Conservation (phyloP, 2,797 vertebrate genomes). For the Peromyscus nudipes region DNA sequence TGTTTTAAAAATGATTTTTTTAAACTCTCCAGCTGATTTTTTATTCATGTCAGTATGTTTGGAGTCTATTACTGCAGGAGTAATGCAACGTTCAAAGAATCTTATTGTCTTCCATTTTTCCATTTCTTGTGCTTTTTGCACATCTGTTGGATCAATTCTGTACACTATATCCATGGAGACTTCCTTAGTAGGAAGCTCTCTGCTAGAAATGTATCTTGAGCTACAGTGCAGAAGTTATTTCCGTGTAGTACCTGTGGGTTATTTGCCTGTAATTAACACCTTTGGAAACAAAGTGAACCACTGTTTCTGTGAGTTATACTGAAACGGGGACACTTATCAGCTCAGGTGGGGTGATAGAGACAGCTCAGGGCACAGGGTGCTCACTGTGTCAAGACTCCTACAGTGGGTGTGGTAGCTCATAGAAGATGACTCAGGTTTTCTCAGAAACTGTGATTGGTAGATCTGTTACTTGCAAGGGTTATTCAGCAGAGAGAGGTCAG, state of each 20-base stretch:
- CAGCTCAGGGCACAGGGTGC: neutral
- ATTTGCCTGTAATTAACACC: neutral
- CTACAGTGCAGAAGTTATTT: neutral
- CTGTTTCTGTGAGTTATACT: neutral
- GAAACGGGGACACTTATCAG: neutral
- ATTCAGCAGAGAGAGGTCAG: too few species aligned
- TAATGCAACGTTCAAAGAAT: neutral
- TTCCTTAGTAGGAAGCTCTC: neutral
- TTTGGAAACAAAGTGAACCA: neutral
- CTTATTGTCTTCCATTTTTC: neutral
- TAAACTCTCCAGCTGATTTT: neutral
- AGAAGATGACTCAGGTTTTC: neutral
- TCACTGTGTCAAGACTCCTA: neutral
- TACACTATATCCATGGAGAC: neutral
- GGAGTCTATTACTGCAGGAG: neutral
- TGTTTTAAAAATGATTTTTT: neutral
- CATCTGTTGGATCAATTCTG: neutral
- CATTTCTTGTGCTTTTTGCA: neutral
- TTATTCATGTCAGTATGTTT: neutral
- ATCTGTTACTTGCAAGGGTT: neutral
- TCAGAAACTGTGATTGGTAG: neutral
- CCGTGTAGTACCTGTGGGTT: neutral
- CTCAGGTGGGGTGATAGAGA: neutral
- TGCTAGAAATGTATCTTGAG: neutral
- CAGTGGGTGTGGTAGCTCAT: neutral